Evolutionary conservation across 2,113 vertebrate genomes (phyloP).

Genomic region (Aviceda subcristata): DNA sequence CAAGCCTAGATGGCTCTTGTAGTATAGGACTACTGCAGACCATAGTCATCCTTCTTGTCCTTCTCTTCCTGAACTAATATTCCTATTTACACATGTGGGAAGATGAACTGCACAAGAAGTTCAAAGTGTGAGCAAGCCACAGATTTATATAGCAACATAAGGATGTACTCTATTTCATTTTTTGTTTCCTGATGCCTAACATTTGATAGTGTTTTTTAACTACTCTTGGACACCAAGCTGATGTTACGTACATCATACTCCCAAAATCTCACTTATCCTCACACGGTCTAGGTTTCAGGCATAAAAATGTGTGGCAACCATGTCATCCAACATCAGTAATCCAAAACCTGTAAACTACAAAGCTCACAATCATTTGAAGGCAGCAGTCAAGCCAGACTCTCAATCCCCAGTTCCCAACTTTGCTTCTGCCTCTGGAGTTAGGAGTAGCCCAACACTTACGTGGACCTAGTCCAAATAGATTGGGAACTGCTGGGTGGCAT

Average conservation of each 20-base stretch:
- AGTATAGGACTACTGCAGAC: not conserved
- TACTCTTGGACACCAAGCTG: not conserved
- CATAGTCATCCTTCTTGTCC: not conserved
- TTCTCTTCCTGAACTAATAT: not conserved
- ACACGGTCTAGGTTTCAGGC: not conserved
- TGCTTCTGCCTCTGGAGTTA: not conserved
- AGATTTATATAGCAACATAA: too few relatives aligned
- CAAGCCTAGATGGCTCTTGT: not conserved
- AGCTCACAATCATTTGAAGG: not conserved
- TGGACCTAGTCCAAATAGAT: accelerated
- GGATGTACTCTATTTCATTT: too few relatives aligned
- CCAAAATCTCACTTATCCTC: not conserved
- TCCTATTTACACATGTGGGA: not conserved
- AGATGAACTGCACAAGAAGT: not conserved
- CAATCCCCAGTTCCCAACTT: not conserved
- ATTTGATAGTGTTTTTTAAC: not conserved
- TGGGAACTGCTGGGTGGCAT: not conserved
- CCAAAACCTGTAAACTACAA: not conserved
- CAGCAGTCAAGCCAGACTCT: not conserved
- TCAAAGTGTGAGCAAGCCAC: not conserved
- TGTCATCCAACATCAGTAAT: not conserved
- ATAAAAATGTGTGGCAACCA: not conserved
- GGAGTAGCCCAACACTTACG: not conserved
- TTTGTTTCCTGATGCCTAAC: not conserved
- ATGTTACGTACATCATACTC: not conserved